Conservation (phyloP, 2,113 vertebrate genomes). For the Rhizomys pruinosus region DNA sequence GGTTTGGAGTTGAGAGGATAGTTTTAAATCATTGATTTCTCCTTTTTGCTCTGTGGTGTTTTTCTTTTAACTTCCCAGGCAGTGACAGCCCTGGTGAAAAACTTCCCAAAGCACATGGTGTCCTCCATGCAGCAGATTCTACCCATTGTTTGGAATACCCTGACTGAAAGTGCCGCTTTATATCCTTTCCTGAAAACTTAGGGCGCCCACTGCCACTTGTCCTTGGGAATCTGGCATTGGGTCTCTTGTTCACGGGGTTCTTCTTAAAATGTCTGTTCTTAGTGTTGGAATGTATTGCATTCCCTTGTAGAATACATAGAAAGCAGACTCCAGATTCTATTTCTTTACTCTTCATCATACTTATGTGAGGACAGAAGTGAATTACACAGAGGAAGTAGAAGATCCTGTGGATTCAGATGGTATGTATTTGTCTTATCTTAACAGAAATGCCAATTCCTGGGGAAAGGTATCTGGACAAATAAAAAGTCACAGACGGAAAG, state of each 20-base stretch:
- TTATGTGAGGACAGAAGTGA: conserved; percentile 99
- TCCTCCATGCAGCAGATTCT: conserved; percentile 98
- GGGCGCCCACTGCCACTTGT: not conserved
- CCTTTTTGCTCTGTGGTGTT: not conserved
- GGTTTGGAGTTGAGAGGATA: not conserved
- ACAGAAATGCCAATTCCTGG: not conserved
- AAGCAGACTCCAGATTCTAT: conserved; percentile 20
- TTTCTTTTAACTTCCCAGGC: conserved; percentile 87
- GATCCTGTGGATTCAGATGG: conserved; percentile 98
- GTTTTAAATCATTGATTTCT: not conserved
- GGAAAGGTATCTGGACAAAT: not conserved
- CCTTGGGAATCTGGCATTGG: not conserved
- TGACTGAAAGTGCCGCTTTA: conserved; percentile 99
- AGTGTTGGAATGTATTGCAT: not conserved
- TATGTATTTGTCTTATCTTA: conserved; percentile 79
- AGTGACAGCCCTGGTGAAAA: conserved; percentile 97
- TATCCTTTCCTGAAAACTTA: conserved; percentile 89
- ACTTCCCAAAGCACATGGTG: conserved; percentile 98
- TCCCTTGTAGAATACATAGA: not conserved
- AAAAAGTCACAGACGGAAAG: not conserved
- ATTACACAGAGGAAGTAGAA: conserved; percentile 98
- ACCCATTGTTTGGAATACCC: conserved; percentile 97
- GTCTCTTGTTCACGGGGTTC: not conserved
- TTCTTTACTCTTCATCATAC: conserved; percentile 89
- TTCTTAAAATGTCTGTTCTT: not conserved